phyloP scores from a whole-genome alignment of 2,113 vertebrate genomes.

The Stigmatopora argus region DNA sequence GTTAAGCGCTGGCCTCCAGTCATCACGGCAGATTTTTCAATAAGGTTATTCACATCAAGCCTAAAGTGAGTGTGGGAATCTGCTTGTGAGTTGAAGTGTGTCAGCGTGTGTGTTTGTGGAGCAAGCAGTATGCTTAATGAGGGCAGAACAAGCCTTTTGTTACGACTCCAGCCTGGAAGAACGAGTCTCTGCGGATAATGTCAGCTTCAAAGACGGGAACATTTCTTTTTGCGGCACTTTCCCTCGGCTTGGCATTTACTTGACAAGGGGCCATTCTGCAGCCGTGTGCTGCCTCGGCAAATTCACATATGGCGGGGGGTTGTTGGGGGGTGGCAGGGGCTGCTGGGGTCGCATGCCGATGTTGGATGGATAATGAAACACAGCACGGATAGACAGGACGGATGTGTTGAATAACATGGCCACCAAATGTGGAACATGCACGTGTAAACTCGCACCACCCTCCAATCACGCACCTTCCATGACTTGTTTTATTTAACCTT shows the following conservation, averaged over 20 bases:
- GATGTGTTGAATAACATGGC: conserved; percentile 48
- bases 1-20: conserved; percentile 29
- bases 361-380: conserved; percentile 60
- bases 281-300: conserved; percentile 64
- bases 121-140: conserved; percentile 48
- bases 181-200: conserved; percentile 63
- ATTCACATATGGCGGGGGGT: conserved; percentile 45
- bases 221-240: conserved; percentile 63
- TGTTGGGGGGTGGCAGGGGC: background rate
- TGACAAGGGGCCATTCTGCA: conserved; percentile 70
- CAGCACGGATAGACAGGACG: conserved; percentile 36
- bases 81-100: conserved; percentile 3
- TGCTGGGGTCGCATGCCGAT: conserved; percentile 41
- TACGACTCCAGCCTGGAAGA: conserved; percentile 44
- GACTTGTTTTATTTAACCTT: conserved; percentile 44
- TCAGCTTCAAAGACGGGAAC: conserved; percentile 68
- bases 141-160: conserved; percentile 61
- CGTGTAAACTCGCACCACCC: conserved; percentile 9
- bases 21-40: conserved; percentile 52
- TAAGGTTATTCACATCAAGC: conserved; percentile 32
- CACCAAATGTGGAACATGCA: conserved; percentile 59
- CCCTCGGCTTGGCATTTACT: conserved; percentile 68
- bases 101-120: conserved; percentile 16
- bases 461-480: background rate
- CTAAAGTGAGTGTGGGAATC: conserved; percentile 40